Percentiles rank a stretch among this genome's conserved stretches.
Evolutionary conservation across 1,140 invertebrate genomes (phyloP).

Genomic region (Drosophila insularis): DNA sequence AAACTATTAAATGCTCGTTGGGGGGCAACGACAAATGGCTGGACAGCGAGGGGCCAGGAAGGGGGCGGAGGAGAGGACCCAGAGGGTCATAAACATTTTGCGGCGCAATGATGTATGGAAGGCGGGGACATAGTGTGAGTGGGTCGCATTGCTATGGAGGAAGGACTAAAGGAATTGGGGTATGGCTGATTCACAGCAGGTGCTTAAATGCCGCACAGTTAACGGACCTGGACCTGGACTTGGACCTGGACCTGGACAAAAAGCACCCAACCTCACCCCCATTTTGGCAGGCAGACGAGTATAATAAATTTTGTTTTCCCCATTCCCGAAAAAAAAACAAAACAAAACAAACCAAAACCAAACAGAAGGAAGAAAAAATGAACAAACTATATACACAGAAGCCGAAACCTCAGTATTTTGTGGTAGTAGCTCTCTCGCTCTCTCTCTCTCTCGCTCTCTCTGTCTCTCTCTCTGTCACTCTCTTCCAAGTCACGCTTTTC

Average conservation of each 20-base stretch:
- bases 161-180: too few relatives aligned
- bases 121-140: conserved; percentile 29
- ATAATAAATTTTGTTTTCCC: conserved; percentile 16
- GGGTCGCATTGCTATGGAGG: neutral
- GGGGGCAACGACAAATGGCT: neutral
- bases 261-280: neutral
- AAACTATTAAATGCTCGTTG: conserved; percentile 75
- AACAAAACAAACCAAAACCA: neutral
- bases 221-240: neutral
- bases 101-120: conserved; percentile 70
- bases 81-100: conserved; percentile 74
- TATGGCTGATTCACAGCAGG: conserved; percentile 32
- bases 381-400: conserved; percentile 19
- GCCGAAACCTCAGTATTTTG: conserved; percentile 43
- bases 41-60: neutral
- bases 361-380: neutral
- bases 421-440: conserved; percentile 21
- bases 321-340: neutral
- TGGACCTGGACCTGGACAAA: neutral
- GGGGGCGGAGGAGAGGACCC: conserved; percentile 12
- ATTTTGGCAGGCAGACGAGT: neutral
- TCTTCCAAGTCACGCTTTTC: conserved; percentile 35
- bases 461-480: neutral
- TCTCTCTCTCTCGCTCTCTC: conserved; percentile 6
- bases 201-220: conserved; percentile 28